Percentiles rank a stretch among this genome's conserved stretches.
Conservation (phyloP, 2,113 vertebrate genomes). For the Taurulus bubalis region DNA sequence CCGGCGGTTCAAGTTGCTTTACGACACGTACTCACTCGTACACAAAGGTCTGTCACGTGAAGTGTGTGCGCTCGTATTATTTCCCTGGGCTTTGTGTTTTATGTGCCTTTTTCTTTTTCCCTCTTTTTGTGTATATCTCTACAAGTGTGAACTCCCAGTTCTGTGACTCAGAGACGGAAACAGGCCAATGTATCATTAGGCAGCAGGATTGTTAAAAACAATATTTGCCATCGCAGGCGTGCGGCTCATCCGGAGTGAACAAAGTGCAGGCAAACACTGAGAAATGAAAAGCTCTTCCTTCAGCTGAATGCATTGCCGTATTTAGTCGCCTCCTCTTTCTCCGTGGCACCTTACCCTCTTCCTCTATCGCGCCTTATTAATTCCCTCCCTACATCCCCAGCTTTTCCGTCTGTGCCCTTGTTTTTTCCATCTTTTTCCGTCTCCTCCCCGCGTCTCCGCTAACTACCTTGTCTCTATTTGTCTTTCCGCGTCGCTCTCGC, state of each 20-base stretch:
- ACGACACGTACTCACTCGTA: conserved; percentile 47
- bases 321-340: not conserved
- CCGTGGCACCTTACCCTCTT: not conserved
- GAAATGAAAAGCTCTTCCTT: conserved; percentile 8
- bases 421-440: conserved; percentile 15
- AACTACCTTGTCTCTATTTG: conserved; percentile 35
- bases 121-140: conserved; percentile 26
- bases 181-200: conserved; percentile 24
- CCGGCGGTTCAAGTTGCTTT: conserved; percentile 43
- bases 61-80: conserved; percentile 13
- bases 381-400: conserved; percentile 5
- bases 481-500: conserved; percentile 22
- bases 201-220: conserved; percentile 28
- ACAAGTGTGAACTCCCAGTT: conserved; percentile 12
- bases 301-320: not conserved
- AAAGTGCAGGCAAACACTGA: conserved; percentile 23
- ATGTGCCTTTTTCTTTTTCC: not conserved
- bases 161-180: conserved; percentile 35
- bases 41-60: conserved; percentile 32
- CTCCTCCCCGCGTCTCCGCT: not conserved
- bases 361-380: conserved; percentile 5
- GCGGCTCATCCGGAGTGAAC: conserved; percentile 46
- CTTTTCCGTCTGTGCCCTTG: conserved; percentile 7
- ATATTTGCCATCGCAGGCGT: conserved; percentile 41
- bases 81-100: conserved; percentile 31